phyloP scores from a whole-genome alignment of 2,888 invertebrate genomes.

The Candidula unifasciata region DNA sequence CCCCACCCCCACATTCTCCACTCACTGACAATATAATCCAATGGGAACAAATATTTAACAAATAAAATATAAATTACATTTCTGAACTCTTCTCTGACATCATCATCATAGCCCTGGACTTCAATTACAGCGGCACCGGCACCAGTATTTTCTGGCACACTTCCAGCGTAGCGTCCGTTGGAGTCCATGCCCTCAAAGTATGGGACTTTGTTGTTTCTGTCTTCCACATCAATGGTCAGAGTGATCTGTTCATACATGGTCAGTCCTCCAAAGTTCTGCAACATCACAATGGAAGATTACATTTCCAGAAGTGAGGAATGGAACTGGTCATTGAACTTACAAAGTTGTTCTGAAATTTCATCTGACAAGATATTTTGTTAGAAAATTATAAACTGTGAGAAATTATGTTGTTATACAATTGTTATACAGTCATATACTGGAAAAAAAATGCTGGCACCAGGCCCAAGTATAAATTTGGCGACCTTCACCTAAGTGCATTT shows the following conservation, averaged over 20 bases:
- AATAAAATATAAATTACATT: constrained; percentile 23
- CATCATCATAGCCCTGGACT: constrained; percentile 74
- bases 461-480: too few relatives aligned
- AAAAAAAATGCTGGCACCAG: too few relatives aligned
- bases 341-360: too few relatives aligned
- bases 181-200: constrained; percentile 86
- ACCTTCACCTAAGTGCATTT: too few relatives aligned
- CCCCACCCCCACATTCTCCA: too few relatives aligned
- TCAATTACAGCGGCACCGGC: constrained; percentile 91
- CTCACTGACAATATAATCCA: too few relatives aligned
- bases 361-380: too few relatives aligned
- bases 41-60: too few relatives aligned
- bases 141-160: constrained; percentile 95
- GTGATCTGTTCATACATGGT: constrained; percentile 79
- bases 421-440: too few relatives aligned
- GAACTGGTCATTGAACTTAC: background rate
- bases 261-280: constrained; percentile 74
- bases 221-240: constrained; percentile 95
- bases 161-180: constrained; percentile 95
- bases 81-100: constrained; percentile 54
- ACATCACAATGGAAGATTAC: background rate
- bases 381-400: too few relatives aligned
- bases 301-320: background rate
- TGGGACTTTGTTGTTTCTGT: constrained; percentile 97
- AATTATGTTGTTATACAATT: too few relatives aligned